phyloP scores from a whole-genome alignment of 2,888 invertebrate genomes.

The Melipona bicolor region DNA sequence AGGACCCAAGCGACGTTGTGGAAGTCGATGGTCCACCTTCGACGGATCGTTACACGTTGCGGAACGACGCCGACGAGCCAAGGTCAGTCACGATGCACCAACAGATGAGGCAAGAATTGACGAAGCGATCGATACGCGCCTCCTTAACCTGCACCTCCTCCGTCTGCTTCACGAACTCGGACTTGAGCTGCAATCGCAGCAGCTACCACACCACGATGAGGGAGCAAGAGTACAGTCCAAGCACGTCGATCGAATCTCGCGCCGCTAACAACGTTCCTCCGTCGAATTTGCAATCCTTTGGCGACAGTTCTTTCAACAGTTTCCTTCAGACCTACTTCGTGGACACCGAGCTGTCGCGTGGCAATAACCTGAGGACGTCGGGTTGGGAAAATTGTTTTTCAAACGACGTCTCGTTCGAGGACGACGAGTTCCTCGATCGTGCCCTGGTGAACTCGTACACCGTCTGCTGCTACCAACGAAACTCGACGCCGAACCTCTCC shows the following conservation, averaged over 20 bases:
- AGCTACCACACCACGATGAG: constrained; percentile 8
- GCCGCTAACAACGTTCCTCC: constrained; percentile 1
- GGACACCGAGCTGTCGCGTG: background rate
- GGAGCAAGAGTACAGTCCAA: constrained; percentile 5
- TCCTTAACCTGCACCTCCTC: background rate
- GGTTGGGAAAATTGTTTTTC: background rate
- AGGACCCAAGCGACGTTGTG: background rate
- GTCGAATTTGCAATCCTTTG: background rate
- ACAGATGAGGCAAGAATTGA: background rate
- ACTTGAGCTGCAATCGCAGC: background rate
- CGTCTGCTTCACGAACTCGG: background rate
- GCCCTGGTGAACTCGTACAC: background rate
- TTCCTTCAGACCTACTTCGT: background rate
- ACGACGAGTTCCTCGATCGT: background rate
- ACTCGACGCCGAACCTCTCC: background rate
- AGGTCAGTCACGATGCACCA: background rate
- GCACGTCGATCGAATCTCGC: constrained; percentile 33
- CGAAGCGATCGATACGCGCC: background rate
- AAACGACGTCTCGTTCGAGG: background rate
- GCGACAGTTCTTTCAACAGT: background rate
- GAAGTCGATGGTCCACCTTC: background rate
- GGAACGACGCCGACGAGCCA: no score
- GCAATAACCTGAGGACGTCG: background rate
- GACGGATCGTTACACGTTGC: background rate
- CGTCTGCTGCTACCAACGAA: background rate